phyloP scores from a whole-genome alignment of 2,888 invertebrate genomes.

The Caenorhabditis macrosperma region DNA sequence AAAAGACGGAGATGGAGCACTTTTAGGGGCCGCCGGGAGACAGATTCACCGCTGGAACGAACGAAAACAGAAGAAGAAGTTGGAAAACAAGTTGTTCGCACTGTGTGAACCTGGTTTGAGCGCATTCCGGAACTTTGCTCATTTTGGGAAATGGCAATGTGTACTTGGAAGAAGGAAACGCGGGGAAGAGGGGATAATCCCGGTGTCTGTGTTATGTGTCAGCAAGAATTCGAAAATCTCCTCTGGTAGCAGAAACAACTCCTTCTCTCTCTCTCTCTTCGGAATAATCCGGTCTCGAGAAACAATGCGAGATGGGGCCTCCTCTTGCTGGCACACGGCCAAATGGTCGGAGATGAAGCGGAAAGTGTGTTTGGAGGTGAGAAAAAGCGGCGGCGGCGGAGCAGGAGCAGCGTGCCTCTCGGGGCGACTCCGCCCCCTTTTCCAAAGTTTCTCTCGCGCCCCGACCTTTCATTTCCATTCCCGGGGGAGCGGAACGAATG shows the following conservation, averaged over 20 bases:
- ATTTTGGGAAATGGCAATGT: not conserved
- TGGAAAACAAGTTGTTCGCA: conserved; percentile 2
- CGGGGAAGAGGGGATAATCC: not conserved
- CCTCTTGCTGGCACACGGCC: conserved; percentile 36
- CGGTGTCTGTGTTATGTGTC: conserved; percentile 3
- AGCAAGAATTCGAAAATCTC: not conserved
- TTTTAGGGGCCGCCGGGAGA: conserved; percentile 9
- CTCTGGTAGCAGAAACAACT: not conserved
- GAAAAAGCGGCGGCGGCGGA: conserved; percentile 22
- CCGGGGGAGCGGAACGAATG: conserved; percentile 2
- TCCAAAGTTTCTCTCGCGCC: conserved; percentile 9
- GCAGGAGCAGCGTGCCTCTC: not conserved
- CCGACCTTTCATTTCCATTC: conserved; percentile 11
- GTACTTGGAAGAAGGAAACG: not conserved
- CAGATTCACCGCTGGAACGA: not conserved
- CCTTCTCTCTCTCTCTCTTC: not conserved
- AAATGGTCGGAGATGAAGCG: conserved; percentile 57
- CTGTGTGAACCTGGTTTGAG: not conserved
- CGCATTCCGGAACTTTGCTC: not conserved
- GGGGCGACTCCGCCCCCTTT: conserved; percentile 10
- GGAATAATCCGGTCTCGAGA: conserved; percentile 12
- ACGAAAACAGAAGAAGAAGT: not conserved
- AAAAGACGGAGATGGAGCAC: conserved; percentile 18
- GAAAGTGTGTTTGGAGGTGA: conserved; percentile 56
- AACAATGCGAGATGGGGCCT: conserved; percentile 4